These are phyloP conservation scores for Sebastolobus altivelis DNA, from an alignment of 2,797 vertebrate species.

Conservation along the genomic window DNA sequence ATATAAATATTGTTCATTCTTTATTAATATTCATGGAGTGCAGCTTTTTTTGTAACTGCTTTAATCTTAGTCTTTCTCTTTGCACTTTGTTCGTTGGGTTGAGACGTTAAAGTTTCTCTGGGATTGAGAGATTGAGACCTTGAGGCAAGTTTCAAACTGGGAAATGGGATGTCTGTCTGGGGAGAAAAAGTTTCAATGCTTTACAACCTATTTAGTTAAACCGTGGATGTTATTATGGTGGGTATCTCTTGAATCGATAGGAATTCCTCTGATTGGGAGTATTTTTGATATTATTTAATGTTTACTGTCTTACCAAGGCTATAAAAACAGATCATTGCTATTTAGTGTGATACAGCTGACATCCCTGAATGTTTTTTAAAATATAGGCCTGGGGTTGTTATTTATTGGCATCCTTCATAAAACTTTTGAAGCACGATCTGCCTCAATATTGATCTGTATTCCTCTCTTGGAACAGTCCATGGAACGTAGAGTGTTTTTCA, in stretches of 20 bases:
- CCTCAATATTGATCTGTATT: constrained; percentile 7
- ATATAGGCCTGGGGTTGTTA: neutral
- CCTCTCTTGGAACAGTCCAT: neutral
- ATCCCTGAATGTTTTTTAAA: constrained; percentile 6
- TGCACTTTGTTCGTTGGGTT: neutral
- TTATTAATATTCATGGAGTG: constrained; percentile 8
- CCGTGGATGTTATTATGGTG: neutral
- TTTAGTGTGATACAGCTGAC: neutral
- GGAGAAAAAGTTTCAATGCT: neutral
- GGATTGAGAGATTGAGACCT: constrained; percentile 1
- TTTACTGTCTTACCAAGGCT: neutral
- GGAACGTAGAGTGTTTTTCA: constrained; percentile 8
- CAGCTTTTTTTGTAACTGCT: neutral
- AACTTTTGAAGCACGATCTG: constrained; percentile 4
- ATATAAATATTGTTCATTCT: neutral
- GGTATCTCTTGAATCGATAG: neutral
- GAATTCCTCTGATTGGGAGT: neutral
- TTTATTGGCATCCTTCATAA: constrained; percentile 4
- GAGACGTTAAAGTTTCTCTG: neutral
- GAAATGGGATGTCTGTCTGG: neutral
- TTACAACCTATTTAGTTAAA: neutral
- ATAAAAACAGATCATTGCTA: neutral
- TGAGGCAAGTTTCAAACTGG: constrained; percentile 4
- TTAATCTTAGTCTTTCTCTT: neutral
- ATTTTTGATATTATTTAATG: neutral